Conservation (phyloP, 1,140 invertebrate genomes). For the Mya arenaria region DNA sequence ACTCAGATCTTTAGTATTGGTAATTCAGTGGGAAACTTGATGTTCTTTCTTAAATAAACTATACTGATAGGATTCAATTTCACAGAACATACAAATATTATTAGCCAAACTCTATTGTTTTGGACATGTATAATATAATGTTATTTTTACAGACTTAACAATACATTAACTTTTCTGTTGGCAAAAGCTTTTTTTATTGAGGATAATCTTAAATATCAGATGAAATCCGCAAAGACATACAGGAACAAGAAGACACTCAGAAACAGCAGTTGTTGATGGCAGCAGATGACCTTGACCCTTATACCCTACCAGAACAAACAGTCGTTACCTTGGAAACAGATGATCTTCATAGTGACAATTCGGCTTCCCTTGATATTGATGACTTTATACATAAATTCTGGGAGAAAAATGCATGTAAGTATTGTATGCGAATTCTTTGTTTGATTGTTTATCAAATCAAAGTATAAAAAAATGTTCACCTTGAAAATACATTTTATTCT, state of each 20-base stretch:
- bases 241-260: slow-evolving; percentile 28
- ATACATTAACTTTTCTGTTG: no score
- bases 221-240: slow-evolving; percentile 59
- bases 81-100: no score
- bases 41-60: no score
- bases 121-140: no score
- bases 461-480: background rate
- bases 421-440: background rate
- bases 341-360: background rate
- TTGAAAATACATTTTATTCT: background rate
- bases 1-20: no score
- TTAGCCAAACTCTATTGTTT: no score
- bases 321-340: background rate
- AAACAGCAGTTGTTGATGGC: slow-evolving; percentile 13
- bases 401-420: slow-evolving; percentile 61
- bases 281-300: slow-evolving; percentile 31
- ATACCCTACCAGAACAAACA: slow-evolving; percentile 10
- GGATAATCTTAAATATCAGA: no score
- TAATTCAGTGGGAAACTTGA: no score
- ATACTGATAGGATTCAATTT: no score
- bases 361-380: slow-evolving; percentile 55
- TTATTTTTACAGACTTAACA: no score
- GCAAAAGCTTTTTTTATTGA: no score
- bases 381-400: slow-evolving; percentile 65
- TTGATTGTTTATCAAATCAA: no score